A percentile compares a stretch with the other conserved stretches of the same genome.
These are phyloP conservation scores for Leiothrix lutea DNA, from an alignment of 2,113 vertebrate species.

Conservation along the genomic window DNA sequence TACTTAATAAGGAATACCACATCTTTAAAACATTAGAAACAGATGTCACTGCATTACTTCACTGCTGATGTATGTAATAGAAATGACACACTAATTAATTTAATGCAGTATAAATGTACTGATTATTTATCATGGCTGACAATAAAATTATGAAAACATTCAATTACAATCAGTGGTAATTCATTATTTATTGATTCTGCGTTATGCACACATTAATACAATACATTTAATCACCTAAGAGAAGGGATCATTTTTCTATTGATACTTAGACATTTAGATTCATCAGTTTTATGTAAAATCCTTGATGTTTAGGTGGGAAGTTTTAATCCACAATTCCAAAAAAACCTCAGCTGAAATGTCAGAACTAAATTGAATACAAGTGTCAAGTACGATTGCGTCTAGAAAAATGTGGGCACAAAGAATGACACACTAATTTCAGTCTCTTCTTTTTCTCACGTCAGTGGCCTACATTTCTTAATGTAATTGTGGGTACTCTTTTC, in stretches of 20 bases:
- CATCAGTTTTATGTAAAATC: conserved; percentile 56
- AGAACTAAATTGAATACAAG: conserved; percentile 48
- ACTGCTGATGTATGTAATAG: conserved; percentile 80
- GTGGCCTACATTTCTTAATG: conserved; percentile 29
- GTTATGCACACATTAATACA: conserved; percentile 79
- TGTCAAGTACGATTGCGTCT: neutral
- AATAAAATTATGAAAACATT: conserved; percentile 87
- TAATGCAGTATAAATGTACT: conserved; percentile 81
- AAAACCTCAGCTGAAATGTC: conserved; percentile 25
- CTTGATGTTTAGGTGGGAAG: conserved; percentile 45
- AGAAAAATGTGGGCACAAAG: conserved; percentile 42
- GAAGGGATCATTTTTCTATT: conserved; percentile 69
- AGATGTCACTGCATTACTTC: conserved; percentile 79
- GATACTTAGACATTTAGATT: conserved; percentile 61
- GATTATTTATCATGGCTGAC: conserved; percentile 85
- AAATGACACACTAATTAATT: conserved; percentile 84
- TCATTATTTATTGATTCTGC: conserved; percentile 87
- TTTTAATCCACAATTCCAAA: conserved; percentile 37
- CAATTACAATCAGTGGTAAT: conserved; percentile 83
- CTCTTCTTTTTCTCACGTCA: neutral
- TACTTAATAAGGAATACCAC: conserved; percentile 72
- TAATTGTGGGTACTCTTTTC: neutral
- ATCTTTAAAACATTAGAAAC: conserved; percentile 78
- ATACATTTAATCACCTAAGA: conserved; percentile 77
- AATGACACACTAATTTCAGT: conserved; percentile 40